Evolutionary conservation across 2,113 vertebrate genomes (phyloP), one percentile per base, ranked within the genome.

Genomic region (Sialia sialis): DNA sequence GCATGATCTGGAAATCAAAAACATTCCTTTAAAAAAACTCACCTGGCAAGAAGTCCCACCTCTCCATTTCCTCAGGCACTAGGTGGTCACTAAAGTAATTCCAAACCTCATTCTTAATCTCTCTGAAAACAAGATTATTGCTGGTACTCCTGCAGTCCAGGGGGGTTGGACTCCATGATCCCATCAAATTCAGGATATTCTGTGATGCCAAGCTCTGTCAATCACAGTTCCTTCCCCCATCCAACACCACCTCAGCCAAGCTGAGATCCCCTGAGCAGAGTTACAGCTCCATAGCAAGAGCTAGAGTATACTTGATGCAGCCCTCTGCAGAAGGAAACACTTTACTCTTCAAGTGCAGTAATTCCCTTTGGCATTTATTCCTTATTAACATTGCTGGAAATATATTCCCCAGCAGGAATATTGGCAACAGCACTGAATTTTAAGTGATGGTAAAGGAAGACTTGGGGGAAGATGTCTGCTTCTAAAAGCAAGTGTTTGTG

Each of bases 1-100:
- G 30, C 49, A 95, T 54, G 43, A 95, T n/a, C 96, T 97, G 78
- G 7, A 93, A 94, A 87, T 62, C 3, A 83, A 83, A 94, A 43
- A 66, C 1, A 22, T 25, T 41, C 34, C 38, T 83, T 79, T n/a
- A 48, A 60, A 63, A 63, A 74, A 64, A 9, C 34, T 68, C 48
- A 27, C 41, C 43, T 32, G 15, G 26, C 17, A 18, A 29, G 23
- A 93, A 66, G 29, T 12, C 16, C 6, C 11, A 6, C 29, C 23
- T 41, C 69, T 75, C 39, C 16, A 7, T 8, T 49, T 34, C 59
- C n/a, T 60, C 34, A 9, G 32, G n/a, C 52, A 48, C 20, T 13
- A 11, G 5, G 11, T 30, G 43, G 39, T 43, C 16, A 7, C n/a
- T 52, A 20, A 60, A 82, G 30, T 26, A 21, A 76, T 49, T 49